These are phyloP conservation scores for Drosophila kepulauana DNA, from an alignment of 1,140 invertebrate genomes.

Conservation along the genomic window DNA sequence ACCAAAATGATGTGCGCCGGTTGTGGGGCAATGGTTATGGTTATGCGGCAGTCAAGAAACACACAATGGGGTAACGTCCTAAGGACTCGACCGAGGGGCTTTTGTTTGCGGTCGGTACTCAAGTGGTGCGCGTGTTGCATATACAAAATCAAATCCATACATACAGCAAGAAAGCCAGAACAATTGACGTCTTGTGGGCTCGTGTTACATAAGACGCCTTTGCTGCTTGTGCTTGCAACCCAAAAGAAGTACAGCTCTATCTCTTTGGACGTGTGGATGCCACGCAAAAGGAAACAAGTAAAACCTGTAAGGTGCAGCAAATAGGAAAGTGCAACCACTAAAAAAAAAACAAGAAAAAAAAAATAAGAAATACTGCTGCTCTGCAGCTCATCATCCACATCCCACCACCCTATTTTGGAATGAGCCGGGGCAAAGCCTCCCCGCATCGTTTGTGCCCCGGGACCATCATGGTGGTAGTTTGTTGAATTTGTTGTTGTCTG, in stretches of 20 bases:
- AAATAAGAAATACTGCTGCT: background rate
- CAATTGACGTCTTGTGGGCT: slow-evolving; percentile 69
- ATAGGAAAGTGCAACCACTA: slow-evolving; percentile 38
- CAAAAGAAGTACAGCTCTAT: slow-evolving; percentile 3
- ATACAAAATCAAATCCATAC: slow-evolving; percentile 38
- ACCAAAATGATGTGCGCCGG: slow-evolving; percentile 37
- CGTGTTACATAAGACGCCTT: slow-evolving; percentile 70
- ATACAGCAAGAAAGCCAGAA: slow-evolving; percentile 28
- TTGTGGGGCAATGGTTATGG: slow-evolving; percentile 70
- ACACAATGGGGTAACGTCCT: slow-evolving; percentile 39
- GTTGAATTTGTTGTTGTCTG: slow-evolving; percentile 34
- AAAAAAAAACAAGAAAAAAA: slow-evolving; percentile 13
- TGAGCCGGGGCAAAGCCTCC: background rate
- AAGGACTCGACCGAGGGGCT: slow-evolving; percentile 37
- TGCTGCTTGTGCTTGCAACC: slow-evolving; percentile 7
- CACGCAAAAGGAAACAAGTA: slow-evolving; percentile 48
- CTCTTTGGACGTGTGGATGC: slow-evolving; percentile 7
- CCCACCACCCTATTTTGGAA: slow-evolving; percentile 16
- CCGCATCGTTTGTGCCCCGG: slow-evolving; percentile 21
- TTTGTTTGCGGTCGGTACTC: slow-evolving; percentile 61
- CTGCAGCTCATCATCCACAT: slow-evolving; percentile 29
- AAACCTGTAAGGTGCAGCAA: slow-evolving; percentile 77
- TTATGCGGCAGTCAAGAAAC: slow-evolving; percentile 25
- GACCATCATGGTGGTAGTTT: slow-evolving; percentile 45
- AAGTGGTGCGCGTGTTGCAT: slow-evolving; percentile 55